Evolutionary conservation across 2,888 invertebrate genomes (phyloP).

Genomic region (Cheilosia grossa): DNA sequence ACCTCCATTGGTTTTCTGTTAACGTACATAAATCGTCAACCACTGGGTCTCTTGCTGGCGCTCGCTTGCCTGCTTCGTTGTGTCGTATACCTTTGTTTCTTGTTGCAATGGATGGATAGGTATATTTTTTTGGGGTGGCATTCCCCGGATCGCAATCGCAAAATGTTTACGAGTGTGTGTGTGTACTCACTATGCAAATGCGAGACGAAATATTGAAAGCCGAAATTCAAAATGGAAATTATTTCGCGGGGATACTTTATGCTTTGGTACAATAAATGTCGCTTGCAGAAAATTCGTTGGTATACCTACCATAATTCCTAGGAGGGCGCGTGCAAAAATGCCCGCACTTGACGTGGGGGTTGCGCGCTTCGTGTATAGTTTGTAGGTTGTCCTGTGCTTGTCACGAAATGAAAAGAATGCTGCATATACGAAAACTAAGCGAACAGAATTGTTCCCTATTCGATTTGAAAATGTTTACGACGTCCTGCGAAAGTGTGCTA

Average conservation of each 20-base stretch:
- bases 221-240: slow-evolving; percentile 73
- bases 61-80: slow-evolving; percentile 13
- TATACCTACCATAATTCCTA: slow-evolving; percentile 58
- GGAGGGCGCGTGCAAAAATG: slow-evolving; percentile 38
- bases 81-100: slow-evolving; percentile 63
- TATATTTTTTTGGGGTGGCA: slow-evolving; percentile 60
- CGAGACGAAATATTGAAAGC: slow-evolving; percentile 72
- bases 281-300: slow-evolving; percentile 62
- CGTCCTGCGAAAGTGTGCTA: slow-evolving; percentile 33
- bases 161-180: not conserved
- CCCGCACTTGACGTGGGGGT: slow-evolving; percentile 61
- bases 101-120: slow-evolving; percentile 65
- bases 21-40: slow-evolving; percentile 74
- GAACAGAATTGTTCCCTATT: slow-evolving; percentile 35
- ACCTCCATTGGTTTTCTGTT: slow-evolving; percentile 73
- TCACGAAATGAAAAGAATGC: slow-evolving; percentile 43
- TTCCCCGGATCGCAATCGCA: slow-evolving; percentile 47
- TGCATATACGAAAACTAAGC: slow-evolving; percentile 9
- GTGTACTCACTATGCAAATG: slow-evolving; percentile 63
- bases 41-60: slow-evolving; percentile 51
- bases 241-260: slow-evolving; percentile 59
- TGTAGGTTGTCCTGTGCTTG: slow-evolving; percentile 32
- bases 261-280: slow-evolving; percentile 65
- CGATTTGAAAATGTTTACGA: slow-evolving; percentile 64
- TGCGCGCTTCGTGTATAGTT: slow-evolving; percentile 44